Percentiles rank a stretch among this genome's conserved stretches.
phyloP scores from a whole-genome alignment of 2,113 vertebrate genomes.

The Oxyruncus cristatus region DNA sequence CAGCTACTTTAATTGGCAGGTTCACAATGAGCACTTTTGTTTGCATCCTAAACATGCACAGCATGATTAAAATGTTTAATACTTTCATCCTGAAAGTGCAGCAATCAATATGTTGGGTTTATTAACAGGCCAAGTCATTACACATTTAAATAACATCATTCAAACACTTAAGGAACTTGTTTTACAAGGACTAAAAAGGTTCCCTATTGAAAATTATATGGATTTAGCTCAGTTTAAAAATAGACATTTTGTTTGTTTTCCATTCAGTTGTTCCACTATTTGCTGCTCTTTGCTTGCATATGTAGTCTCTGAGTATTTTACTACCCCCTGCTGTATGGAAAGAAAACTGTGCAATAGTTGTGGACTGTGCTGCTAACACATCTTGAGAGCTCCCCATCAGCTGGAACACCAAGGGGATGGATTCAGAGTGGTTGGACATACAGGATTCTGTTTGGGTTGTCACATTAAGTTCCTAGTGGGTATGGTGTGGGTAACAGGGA shows the following conservation, averaged over 20 bases:
- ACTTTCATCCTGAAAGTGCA: slow-evolving; percentile 68
- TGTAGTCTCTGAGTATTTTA: slow-evolving; percentile 53
- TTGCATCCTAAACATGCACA: slow-evolving; percentile 67
- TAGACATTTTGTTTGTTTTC: slow-evolving; percentile 56
- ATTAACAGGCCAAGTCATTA: slow-evolving; percentile 56
- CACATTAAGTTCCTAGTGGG: not conserved
- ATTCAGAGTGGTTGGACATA: not conserved
- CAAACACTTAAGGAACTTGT: slow-evolving; percentile 35
- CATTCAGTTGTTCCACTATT: not conserved
- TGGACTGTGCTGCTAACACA: not conserved
- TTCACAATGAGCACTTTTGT: slow-evolving; percentile 77
- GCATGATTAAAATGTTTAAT: slow-evolving; percentile 46
- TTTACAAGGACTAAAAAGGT: slow-evolving; percentile 40
- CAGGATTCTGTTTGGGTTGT: not conserved
- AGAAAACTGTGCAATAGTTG: not conserved
- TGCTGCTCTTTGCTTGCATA: slow-evolving; percentile 14
- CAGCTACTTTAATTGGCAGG: slow-evolving; percentile 71
- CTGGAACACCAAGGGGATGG: not conserved
- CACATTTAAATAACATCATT: slow-evolving; percentile 69
- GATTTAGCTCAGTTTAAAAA: slow-evolving; percentile 51
- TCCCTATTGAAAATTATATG: slow-evolving; percentile 50
- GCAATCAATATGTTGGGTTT: slow-evolving; percentile 49
- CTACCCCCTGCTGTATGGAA: slow-evolving; percentile 56
- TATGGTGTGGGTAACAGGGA: not conserved
- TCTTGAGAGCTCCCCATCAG: not conserved